Base-by-base conservation (phyloP, 1,140 invertebrate genomes). In the Euglossa dilemma region DNA sequence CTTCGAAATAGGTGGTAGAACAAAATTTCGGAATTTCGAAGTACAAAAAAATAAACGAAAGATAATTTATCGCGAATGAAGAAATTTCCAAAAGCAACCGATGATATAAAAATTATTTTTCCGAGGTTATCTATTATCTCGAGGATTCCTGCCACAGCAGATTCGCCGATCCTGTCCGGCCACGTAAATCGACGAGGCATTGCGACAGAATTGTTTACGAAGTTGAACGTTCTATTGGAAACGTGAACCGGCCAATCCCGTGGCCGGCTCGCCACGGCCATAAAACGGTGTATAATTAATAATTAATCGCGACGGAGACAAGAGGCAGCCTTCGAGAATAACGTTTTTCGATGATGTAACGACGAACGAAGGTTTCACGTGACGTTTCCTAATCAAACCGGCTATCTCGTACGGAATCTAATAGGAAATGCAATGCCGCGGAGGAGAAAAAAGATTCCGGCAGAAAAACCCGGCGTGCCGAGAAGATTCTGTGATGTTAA, bases 291-390 rank as follows among this genome's bases (percentile, higher is more conserved):
- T 28, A 43, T 43, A 70, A 70, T 79, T 70, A 70, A 59, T 70
- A 47, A 59, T 79, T 59, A 70, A 79, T 79, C 14, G 7, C 25
- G 25, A 56, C 6, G 18, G 23, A 28, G 47, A 28, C 43, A 57
- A 69, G 52, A 47, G 50, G 54, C 66, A 70, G 57, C 76, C 76
- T 79, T 59, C 76, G 64, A 14, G 12, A 0, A 5, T 28, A 78
- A 52, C 76, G 57, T n/a, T 67, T n/a, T 43, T 56, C 28, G 18
- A 36, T 76, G 76, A 79, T 59, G 54, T 70, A 79, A 79, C 45
- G 2, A 23, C n/a, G 25, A 70, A 59, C n/a, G 66, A 79, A 59
- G 52, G 52, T 69, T 77, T 66, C 50, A 12, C 50, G 43, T 16
- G 52, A 43, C 28, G 0, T 43, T 73, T 73, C 18, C 47, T 23